Evolutionary conservation across 2,888 invertebrate genomes (phyloP).

Genomic region (Sturmia bella): DNA sequence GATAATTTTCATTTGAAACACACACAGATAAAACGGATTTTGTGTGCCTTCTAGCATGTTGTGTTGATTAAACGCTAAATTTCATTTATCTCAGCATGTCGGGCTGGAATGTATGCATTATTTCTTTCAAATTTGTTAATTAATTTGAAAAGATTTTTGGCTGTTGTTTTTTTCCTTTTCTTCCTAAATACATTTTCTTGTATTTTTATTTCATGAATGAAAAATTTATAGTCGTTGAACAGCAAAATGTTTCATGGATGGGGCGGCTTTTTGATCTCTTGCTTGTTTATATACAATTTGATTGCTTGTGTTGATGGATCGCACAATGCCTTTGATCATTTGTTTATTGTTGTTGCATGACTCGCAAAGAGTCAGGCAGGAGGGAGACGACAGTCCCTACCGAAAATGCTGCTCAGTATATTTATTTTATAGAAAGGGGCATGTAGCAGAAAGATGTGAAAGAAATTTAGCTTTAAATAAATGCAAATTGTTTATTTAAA

Average conservation of each 20-base stretch:
- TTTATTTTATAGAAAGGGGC: constrained; percentile 26
- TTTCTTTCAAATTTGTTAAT: constrained; percentile 70
- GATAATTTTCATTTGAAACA: constrained; percentile 61
- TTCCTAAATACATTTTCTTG: constrained; percentile 1
- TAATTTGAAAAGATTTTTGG: constrained; percentile 64
- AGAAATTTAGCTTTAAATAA: too few relatives aligned
- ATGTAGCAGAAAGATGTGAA: constrained; percentile 21
- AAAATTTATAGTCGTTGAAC: constrained; percentile 57
- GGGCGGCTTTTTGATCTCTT: constrained; percentile 79
- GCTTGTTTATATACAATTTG: constrained; percentile 82
- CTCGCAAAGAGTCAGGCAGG: constrained; percentile 48
- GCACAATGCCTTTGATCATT: constrained; percentile 76
- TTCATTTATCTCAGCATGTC: constrained; percentile 66
- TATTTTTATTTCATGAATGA: constrained; percentile 54
- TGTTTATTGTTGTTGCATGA: constrained; percentile 63
- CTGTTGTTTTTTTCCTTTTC: constrained; percentile 4
- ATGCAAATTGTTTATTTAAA: too few relatives aligned
- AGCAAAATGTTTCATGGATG: constrained; percentile 51
- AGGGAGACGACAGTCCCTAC: constrained; percentile 34
- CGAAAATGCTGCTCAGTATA: constrained; percentile 36
- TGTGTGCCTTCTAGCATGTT: constrained; percentile 43
- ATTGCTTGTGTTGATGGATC: constrained; percentile 82
- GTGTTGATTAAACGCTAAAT: constrained; percentile 69
- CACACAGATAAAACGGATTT: constrained; percentile 43
- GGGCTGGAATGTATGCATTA: constrained; percentile 63